Percentiles rank a stretch among this genome's conserved stretches.
Conservation (phyloP, 2,113 vertebrate species). For the Tachysurus fulvidraco region DNA sequence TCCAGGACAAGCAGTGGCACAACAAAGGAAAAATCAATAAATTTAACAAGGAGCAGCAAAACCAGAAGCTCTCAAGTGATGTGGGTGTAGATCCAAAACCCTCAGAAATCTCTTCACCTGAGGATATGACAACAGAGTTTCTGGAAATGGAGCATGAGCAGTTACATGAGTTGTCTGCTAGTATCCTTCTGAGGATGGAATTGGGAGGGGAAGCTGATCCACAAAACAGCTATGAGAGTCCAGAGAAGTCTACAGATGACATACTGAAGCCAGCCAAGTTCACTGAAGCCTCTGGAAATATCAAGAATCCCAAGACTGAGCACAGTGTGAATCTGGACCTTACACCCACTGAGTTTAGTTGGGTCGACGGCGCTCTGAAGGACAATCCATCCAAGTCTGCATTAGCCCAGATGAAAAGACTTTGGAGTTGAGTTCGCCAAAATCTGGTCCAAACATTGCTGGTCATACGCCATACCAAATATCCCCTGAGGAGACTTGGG, state of each 20-base stretch:
- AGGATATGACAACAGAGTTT: constrained; percentile 60
- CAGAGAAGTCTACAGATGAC: constrained; percentile 59
- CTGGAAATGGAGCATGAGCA: constrained; percentile 48
- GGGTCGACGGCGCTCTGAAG: constrained; percentile 58
- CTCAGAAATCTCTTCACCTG: constrained; percentile 57
- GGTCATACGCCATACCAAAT: constrained; percentile 73
- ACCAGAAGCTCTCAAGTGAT: constrained; percentile 35
- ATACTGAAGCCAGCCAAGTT: constrained; percentile 9
- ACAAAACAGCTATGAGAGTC: constrained; percentile 48
- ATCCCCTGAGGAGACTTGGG: constrained; percentile 52
- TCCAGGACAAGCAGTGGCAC: constrained; percentile 44
- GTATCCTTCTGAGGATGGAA: not conserved
- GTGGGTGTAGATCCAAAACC: constrained; percentile 43
- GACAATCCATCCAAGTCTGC: constrained; percentile 59
- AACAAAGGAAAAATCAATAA: constrained; percentile 52
- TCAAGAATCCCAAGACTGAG: constrained; percentile 72
- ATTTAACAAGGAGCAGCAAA: constrained; percentile 65
- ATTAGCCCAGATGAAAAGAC: constrained; percentile 76
- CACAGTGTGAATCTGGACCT: constrained; percentile 72
- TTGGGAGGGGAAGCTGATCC: constrained; percentile 5
- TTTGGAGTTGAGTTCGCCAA: constrained; percentile 71
- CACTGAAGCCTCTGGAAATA: constrained; percentile 34
- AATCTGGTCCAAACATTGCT: constrained; percentile 61
- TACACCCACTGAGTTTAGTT: constrained; percentile 61
- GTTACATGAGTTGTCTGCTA: not conserved